Evolutionary conservation across 2,888 invertebrate species (phyloP), one percentile per base, ranked within the genome.

Genomic region (Conus canariensis): DNA sequence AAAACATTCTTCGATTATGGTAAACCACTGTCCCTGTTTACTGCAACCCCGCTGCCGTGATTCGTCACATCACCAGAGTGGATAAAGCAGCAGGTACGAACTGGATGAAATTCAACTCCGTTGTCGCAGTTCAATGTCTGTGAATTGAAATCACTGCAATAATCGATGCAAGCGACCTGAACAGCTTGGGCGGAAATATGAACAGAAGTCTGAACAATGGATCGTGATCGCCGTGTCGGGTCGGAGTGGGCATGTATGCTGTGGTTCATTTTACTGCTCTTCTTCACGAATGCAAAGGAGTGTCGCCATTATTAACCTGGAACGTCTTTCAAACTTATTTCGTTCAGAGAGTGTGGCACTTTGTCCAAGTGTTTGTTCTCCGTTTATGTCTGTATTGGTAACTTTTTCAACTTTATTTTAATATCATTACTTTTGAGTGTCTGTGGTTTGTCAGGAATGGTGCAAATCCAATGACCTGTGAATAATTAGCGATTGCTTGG

Each of bases 241-340:
- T 58, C 6, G 19, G 58, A 83, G 58, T 83, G 56, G 19, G 16
- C 19, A 25, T 58, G 56, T 83, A 19, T 58, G 82, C 19, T 45
- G 30, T 45, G 30, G 10, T 80, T 80, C 45, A 12, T 45, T 25
- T 83, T 19, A 19, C 82, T 56, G 82, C 16, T 83, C 82, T 83
- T 83, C 22, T 19, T 56, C 22, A 64, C n/a, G 86, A 86, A 86
- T 86, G 86, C 86, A 67, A 86, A 30, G 45, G 45, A 86, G 19
- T 67, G 86, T 22, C 25, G 64, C 86, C 86, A 86, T 60, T 67
- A 25, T 12, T 2, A 30, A n/a, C 45, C 86, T 86, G 59, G 67
- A 30, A 59, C 60, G 86, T 86, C 86, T 86, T 86, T 86, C 86
- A 86, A 8, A 86, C 60, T 60, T 25, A n/a, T 85, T 85, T 7